These are phyloP conservation scores for Drosophila quasianomalipes DNA, from an alignment of 2,888 invertebrate species.

Conservation along the genomic window DNA sequence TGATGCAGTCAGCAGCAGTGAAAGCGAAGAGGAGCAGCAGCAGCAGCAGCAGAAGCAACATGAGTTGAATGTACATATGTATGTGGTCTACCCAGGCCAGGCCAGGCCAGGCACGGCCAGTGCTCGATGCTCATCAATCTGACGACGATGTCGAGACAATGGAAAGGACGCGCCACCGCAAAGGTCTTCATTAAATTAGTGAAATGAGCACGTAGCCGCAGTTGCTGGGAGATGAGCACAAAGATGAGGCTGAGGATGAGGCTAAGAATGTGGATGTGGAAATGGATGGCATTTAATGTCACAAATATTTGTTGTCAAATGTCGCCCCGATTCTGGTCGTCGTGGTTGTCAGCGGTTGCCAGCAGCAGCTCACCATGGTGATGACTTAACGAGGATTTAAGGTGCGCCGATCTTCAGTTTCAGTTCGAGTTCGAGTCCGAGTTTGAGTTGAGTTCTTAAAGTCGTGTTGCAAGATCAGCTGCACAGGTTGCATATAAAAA, in stretches of 20 bases:
- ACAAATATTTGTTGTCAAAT: conserved; percentile 81
- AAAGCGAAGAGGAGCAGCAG: conserved; percentile 36
- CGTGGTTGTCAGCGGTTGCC: conserved; percentile 48
- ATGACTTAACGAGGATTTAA: conserved; percentile 76
- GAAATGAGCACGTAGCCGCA: conserved; percentile 70
- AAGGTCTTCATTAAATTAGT: conserved; percentile 84
- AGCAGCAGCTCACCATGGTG: conserved; percentile 58
- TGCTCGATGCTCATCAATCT: conserved; percentile 71
- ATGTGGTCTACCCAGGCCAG: conserved; percentile 47
- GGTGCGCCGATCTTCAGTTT: neutral
- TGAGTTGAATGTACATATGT: conserved; percentile 12
- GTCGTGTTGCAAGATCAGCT: conserved; percentile 30
- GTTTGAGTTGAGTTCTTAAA: neutral
- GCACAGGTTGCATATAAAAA: conserved; percentile 66
- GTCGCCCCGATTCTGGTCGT: conserved; percentile 58
- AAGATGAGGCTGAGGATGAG: conserved; percentile 14
- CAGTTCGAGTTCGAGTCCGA: neutral
- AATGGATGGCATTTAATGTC: conserved; percentile 68
- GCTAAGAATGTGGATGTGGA: conserved; percentile 10
- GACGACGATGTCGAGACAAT: conserved; percentile 66
- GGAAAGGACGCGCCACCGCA: conserved; percentile 69
- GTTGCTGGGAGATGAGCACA: conserved; percentile 26
- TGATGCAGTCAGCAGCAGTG: conserved; percentile 67
- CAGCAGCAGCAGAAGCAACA: conserved; percentile 18
- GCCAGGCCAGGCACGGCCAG: conserved; percentile 43